A percentile compares a stretch with the other conserved stretches of the same genome.
These are phyloP conservation scores for Ophion slaviceki DNA, from an alignment of 2,888 invertebrate species.

Conservation along the genomic window DNA sequence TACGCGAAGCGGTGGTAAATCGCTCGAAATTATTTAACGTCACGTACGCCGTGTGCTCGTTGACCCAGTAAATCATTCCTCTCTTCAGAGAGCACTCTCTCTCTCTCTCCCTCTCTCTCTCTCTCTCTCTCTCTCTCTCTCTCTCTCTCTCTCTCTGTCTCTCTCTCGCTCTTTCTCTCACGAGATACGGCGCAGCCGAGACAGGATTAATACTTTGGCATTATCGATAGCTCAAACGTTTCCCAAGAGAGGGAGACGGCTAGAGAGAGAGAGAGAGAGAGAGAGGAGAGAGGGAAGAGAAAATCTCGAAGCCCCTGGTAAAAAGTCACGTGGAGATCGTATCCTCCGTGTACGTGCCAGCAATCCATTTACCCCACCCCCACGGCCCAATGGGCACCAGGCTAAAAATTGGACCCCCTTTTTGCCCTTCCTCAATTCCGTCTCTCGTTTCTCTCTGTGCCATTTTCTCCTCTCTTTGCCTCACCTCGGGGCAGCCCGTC, in stretches of 20 bases:
- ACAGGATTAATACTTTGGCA: constrained; percentile 66
- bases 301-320: constrained; percentile 54
- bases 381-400: constrained; percentile 30
- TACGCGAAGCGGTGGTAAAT: constrained; percentile 56
- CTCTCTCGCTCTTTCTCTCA: constrained; percentile 4
- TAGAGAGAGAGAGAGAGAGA: constrained; percentile 9
- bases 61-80: constrained; percentile 65
- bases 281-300: constrained; percentile 23
- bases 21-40: constrained; percentile 65
- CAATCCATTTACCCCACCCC: constrained; percentile 59
- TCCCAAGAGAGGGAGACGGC: constrained; percentile 19
- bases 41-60: constrained; percentile 64
- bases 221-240: constrained; percentile 63
- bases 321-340: constrained; percentile 66
- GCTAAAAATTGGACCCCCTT: constrained; percentile 46
- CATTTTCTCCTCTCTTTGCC: constrained; percentile 9
- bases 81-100: constrained; percentile 40
- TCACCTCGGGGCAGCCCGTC: neutral
- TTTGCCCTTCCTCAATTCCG: neutral
- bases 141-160: too few species aligned
- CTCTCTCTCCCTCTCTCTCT: constrained; percentile 10
- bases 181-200: constrained; percentile 46
- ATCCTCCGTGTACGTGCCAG: constrained; percentile 64
- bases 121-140: too few species aligned
- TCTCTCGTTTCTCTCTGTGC: constrained; percentile 14